Base-by-base conservation (phyloP, 2,113 vertebrate genomes). In the Empidonax traillii region DNA sequence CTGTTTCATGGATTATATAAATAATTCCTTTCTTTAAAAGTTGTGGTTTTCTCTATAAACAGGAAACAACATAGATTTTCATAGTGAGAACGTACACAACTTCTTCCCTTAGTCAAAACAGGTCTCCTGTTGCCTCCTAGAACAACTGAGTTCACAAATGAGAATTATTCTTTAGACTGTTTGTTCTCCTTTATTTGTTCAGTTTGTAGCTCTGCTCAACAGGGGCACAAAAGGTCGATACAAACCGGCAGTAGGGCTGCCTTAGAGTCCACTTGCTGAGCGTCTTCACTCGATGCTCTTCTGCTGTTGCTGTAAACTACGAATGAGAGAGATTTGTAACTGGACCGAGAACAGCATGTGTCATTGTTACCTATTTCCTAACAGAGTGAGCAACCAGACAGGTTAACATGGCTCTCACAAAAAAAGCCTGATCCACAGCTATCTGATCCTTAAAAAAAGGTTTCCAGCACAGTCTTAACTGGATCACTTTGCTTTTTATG, bases 241-340 rank as follows among this genome's bases (percentile, higher is more conserved):
- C 98, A 97, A 96, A 99, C 99, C 98, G 98, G 96, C 47, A 99
- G 85, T 71, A 98, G 96, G 37, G 98, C 97, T 85, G 98, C 97
- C 94, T 98, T 98, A 41, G 98, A 98, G 94, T 99, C 98, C 18
- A 98, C 98, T 16, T 98, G 98, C 37, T 97, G 98, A 77, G 98
- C 80, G 53, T 99, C 99, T 93, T 99, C 99, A 68, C 97, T 96
- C 2, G 98, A 97, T 92, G 93, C 98, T 92, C 97, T 98, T 90
- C 98, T 96, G 79, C 96, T 98, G 93, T 97, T 98, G 75, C 86
- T 98, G 90, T 98, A 97, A 66, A 96, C 99, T 99, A 71, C 12
- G 66, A 96, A 80, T 15, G 20, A 94, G 84, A 82, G 14, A 88
- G 72, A 94, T 74, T 76, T 5, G 13, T 85, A 65, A 95, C 46